These are phyloP conservation scores for Epinephelus coioides DNA, from an alignment of 2,797 vertebrate species.

Conservation along the genomic window DNA sequence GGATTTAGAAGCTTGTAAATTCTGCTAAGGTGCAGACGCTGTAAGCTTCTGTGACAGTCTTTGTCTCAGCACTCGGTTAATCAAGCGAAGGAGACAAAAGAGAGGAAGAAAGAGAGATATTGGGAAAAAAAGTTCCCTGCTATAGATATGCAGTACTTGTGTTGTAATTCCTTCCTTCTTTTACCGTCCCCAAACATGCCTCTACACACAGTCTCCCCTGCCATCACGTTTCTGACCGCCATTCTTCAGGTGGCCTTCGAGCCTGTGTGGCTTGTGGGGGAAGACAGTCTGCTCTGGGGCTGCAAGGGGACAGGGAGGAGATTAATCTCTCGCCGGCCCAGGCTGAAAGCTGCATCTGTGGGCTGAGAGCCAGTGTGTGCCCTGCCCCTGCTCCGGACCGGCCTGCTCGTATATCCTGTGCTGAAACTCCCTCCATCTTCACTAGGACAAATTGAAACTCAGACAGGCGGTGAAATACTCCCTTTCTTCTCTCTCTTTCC, in stretches of 20 bases:
- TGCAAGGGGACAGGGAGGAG: constrained; percentile 54
- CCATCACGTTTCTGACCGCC: constrained; percentile 25
- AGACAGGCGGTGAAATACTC: constrained; percentile 65
- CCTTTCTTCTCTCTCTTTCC: constrained; percentile 16
- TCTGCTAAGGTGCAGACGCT: constrained; percentile 16
- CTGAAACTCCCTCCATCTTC: constrained; percentile 67
- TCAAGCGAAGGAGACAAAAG: constrained; percentile 25
- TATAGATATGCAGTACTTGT: neutral
- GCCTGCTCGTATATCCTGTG: constrained; percentile 66
- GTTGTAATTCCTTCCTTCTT: constrained; percentile 4
- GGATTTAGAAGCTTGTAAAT: constrained; percentile 38
- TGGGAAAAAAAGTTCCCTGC: neutral
- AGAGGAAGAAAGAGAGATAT: neutral
- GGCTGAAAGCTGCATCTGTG: constrained; percentile 60
- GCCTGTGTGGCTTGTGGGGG: constrained; percentile 32
- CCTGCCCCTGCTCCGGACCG: constrained; percentile 37
- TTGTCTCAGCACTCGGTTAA: constrained; percentile 26
- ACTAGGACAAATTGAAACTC: constrained; percentile 72
- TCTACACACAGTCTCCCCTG: neutral
- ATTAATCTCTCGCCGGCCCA: constrained; percentile 74
- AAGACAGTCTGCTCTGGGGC: constrained; percentile 47
- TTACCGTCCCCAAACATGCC: neutral
- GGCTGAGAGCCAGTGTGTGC: constrained; percentile 52
- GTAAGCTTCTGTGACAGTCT: constrained; percentile 25
- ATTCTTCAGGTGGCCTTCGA: constrained; percentile 45